A percentile compares a stretch with the other conserved stretches of the same genome.
Evolutionary conservation across 2,888 invertebrate genomes (phyloP).

Genomic region (Labia minor): DNA sequence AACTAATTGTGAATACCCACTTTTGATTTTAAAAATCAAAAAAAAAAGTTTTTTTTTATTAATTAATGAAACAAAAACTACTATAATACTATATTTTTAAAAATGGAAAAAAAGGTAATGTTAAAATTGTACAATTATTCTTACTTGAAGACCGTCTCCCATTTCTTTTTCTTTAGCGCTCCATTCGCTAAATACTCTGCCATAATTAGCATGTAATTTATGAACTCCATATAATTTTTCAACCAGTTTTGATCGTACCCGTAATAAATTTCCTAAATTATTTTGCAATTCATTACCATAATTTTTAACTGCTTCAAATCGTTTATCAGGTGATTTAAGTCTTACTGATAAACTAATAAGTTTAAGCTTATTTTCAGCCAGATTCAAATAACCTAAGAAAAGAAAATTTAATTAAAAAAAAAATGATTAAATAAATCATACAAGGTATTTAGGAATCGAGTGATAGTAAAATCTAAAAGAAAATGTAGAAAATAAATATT

Average conservation of each 20-base stretch:
- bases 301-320: conserved; percentile 62
- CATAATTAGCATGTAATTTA: conserved; percentile 71
- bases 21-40: conserved; percentile 16
- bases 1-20: conserved; percentile 3
- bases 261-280: conserved; percentile 37
- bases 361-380: conserved; percentile 70
- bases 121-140: neutral
- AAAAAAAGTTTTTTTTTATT: no score
- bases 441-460: no score
- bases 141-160: conserved; percentile 52
- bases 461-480: no score
- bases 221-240: conserved; percentile 66
- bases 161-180: conserved; percentile 71
- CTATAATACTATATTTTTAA: no score
- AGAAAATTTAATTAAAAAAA: conserved; percentile 19
- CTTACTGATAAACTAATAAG: conserved; percentile 62
- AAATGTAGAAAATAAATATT: neutral
- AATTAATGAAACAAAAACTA: no score
- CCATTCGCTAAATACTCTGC: conserved; percentile 75
- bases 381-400: conserved; percentile 52
- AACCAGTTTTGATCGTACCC: conserved; percentile 51
- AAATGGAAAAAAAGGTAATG: no score
- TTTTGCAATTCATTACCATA: conserved; percentile 61
- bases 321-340: conserved; percentile 58
- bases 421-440: conserved; percentile 18